Base-by-base conservation (phyloP, 1,140 invertebrate species). In the Drosophila takahashii region DNA sequence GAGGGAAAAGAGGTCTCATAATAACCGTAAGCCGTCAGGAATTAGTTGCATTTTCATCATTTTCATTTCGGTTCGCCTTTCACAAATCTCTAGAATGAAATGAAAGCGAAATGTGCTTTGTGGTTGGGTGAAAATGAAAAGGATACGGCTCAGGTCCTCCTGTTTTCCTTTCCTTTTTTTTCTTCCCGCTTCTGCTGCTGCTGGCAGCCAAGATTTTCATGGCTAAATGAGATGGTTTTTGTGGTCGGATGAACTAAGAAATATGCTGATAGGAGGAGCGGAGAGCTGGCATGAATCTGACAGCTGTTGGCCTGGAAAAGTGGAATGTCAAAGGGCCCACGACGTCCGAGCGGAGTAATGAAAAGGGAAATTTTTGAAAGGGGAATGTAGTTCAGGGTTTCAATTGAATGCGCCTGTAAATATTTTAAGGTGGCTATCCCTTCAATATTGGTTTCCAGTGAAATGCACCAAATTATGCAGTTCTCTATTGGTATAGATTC, bases 41-140 rank as follows among this genome's bases (percentile, higher is more conserved):
- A 87, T 87, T 87, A 87, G 84, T 89, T 87, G 84, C 84, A 87
- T 87, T 87, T 87, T 87, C 83, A 84, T 84, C 80, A 81, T 81
- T 81, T 83, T 81, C 79, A 77, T 81, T 81, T 80, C 42, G 56
- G 54, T 58, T 62, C 37, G 59, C 22, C 59, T 65, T 61, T 66
- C 48, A 65, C 70, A 58, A 58, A 83, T 83, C 77, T 79, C 74
- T 53, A 77, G 79, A 77, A 89, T 79, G 75, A 74, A 87, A 81
- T 86, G 79, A 86, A 86, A 86, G 79, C 59, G 83, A 87, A 86
- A 83, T 86, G 83, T 86, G 66, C 81, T 83, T 87, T 87, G 81
- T 81, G 81, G 79, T 83, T 57, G 64, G 75, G 71, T 83, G 75
- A 76, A 87, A 86, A 87, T 86, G 79, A 86, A 86, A 87, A 83